Percentiles rank a stretch among this genome's conserved stretches.
These are phyloP conservation scores for Caenorhabditis virilis DNA, from an alignment of 2,888 invertebrate genomes.

Conservation along the genomic window DNA sequence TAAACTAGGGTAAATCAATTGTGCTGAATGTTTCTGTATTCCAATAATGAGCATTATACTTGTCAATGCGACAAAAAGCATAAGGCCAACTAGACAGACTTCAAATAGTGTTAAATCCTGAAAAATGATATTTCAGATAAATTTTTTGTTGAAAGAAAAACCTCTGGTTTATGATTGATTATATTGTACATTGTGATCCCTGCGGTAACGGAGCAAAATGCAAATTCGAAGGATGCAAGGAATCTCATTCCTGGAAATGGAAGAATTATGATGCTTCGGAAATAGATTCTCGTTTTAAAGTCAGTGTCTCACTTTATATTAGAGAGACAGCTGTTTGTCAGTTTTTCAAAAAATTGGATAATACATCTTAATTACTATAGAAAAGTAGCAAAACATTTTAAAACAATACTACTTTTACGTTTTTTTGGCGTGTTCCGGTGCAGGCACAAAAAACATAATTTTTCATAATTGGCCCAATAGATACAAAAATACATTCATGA, in stretches of 20 bases:
- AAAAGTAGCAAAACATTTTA: too few relatives aligned
- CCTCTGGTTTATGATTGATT: constrained; percentile 18
- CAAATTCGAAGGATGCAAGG: constrained; percentile 34
- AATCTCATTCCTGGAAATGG: constrained; percentile 24
- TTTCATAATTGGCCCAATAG: too few relatives aligned
- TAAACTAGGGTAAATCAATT: constrained; percentile 59
- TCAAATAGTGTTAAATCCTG: constrained; percentile 34
- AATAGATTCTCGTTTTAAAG: too few relatives aligned
- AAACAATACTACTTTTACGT: too few relatives aligned
- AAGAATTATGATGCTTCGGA: neutral
- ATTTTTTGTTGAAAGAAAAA: neutral
- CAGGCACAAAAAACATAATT: too few relatives aligned
- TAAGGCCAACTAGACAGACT: constrained; percentile 40
- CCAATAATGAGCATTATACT: constrained; percentile 48
- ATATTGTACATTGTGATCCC: constrained; percentile 41
- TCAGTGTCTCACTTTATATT: too few relatives aligned
- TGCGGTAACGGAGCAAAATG: constrained; percentile 36
- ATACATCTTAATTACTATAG: too few relatives aligned
- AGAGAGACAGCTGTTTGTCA: too few relatives aligned
- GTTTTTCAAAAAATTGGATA: too few relatives aligned
- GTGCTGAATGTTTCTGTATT: constrained; percentile 37
- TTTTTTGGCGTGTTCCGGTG: too few relatives aligned
- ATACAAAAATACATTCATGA: too few relatives aligned
- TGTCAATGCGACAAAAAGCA: constrained; percentile 43
- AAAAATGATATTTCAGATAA: too few relatives aligned